phyloP scores from a whole-genome alignment of 2,113 vertebrate genomes.

The Salminus brasiliensis region DNA sequence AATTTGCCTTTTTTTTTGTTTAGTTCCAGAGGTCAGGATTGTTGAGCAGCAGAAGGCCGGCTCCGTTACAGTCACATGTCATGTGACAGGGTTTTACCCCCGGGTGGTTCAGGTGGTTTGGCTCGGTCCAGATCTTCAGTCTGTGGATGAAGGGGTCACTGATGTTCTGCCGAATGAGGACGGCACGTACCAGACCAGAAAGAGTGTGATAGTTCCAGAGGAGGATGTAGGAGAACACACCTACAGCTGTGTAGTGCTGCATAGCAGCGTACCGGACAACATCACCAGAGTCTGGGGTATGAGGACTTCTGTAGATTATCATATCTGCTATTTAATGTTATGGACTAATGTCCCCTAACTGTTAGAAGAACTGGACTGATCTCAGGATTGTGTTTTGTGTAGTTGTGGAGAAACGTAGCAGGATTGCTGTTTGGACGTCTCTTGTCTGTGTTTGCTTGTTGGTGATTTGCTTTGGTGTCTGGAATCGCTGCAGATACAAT shows the following conservation, averaged over 20 bases:
- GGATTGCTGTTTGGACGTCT: no score
- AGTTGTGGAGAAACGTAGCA: no score
- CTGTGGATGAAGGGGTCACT: not conserved
- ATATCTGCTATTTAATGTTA: no score
- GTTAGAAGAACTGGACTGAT: no score
- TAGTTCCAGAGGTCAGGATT: not conserved
- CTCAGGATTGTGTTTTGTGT: no score
- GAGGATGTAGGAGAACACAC: slow-evolving; percentile 7
- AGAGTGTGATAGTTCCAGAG: not conserved
- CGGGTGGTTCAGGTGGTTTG: not conserved
- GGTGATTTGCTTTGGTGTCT: no score
- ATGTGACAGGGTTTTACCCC: not conserved
- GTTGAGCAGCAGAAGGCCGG: not conserved
- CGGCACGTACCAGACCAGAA: slow-evolving; percentile 4
- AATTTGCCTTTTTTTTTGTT: no score
- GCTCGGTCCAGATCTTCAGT: not conserved
- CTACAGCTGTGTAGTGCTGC: slow-evolving; percentile 11
- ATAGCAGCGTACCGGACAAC: not conserved
- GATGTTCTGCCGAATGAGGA: not conserved
- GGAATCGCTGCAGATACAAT: no score
- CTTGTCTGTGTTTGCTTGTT: no score
- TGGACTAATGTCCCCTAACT: no score
- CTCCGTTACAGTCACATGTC: not conserved
- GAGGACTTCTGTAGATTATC: not conserved
- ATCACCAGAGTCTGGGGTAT: slow-evolving; percentile 28